Evolutionary conservation across 2,797 vertebrate genomes (phyloP).

Genomic region (Selene dorsalis): DNA sequence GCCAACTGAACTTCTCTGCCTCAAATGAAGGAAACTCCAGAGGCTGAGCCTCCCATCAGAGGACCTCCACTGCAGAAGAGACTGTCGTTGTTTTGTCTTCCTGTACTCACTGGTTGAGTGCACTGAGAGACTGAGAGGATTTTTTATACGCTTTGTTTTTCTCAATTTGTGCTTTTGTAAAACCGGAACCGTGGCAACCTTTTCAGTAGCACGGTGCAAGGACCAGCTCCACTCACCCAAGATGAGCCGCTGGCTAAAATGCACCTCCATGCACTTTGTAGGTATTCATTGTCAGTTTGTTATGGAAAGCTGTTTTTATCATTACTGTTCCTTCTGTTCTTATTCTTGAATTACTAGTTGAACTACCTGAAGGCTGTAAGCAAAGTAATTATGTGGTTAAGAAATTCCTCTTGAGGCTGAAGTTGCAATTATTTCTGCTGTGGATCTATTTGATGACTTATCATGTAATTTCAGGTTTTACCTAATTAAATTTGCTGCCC

Average conservation of each 20-base stretch:
- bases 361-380: slow-evolving; percentile 3
- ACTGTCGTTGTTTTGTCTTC: slow-evolving; percentile 41
- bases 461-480: not conserved
- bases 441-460: not conserved
- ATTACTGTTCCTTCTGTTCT: not conserved
- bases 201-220: slow-evolving; percentile 78
- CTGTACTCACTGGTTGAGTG: slow-evolving; percentile 84
- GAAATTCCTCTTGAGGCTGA: not conserved
- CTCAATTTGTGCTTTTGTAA: slow-evolving; percentile 58
- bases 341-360: not conserved
- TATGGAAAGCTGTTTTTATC: not conserved
- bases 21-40: slow-evolving; percentile 61
- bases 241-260: slow-evolving; percentile 95
- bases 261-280: slow-evolving; percentile 91
- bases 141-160: slow-evolving; percentile 45
- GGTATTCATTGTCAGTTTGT: slow-evolving; percentile 79
- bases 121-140: slow-evolving; percentile 41
- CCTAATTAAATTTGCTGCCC: slow-evolving; percentile 15
- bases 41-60: slow-evolving; percentile 62
- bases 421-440: not conserved
- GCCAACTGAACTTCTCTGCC: slow-evolving; percentile 57
- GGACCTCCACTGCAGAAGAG: slow-evolving; percentile 45
- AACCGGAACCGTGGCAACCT: slow-evolving; percentile 77
- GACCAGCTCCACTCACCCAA: slow-evolving; percentile 81
- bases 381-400: not conserved